These are phyloP conservation scores for Champsocephalus gunnari DNA, from an alignment of 2,797 vertebrate genomes.

Conservation along the genomic window DNA sequence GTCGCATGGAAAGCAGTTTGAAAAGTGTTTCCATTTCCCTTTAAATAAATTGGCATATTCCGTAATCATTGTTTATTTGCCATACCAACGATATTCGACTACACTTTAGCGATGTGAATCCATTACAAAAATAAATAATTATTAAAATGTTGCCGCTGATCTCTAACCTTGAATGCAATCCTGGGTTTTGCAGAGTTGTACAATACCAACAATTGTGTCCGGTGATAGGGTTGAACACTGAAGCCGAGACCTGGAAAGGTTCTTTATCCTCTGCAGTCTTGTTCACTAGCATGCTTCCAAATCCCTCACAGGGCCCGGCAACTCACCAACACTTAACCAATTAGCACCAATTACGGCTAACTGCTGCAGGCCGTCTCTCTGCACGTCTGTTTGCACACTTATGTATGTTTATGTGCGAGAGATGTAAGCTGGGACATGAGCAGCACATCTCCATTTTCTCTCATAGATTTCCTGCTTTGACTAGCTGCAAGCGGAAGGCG, in stretches of 20 bases:
- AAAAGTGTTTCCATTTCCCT: no score
- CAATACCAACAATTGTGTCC: constrained; percentile 4
- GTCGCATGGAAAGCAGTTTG: no score
- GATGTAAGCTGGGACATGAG: constrained; percentile 46
- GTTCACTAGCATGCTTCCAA: constrained; percentile 34
- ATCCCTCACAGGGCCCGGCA: constrained; percentile 25
- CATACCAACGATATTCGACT: background rate
- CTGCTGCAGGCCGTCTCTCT: constrained; percentile 24
- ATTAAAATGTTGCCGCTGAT: background rate
- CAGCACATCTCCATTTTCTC: constrained; percentile 67
- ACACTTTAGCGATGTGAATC: background rate
- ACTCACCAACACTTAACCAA: constrained; percentile 53
- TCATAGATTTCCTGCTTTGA: constrained; percentile 80
- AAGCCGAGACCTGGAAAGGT: constrained; percentile 9
- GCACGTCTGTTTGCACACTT: constrained; percentile 43
- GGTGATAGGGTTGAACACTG: background rate
- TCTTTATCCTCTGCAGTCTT: constrained; percentile 14
- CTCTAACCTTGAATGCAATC: background rate
- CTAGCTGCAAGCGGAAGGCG: constrained; percentile 69
- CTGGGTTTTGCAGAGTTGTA: background rate
- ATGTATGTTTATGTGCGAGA: constrained; percentile 53
- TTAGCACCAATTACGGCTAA: constrained; percentile 55
- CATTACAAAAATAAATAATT: background rate
- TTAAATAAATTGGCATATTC: no score
- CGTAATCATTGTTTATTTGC: background rate